A percentile compares a stretch with the other conserved stretches of the same genome.
These are phyloP conservation scores for Serilophus lunatus DNA, from an alignment of 2,113 vertebrate genomes.

Conservation along the genomic window DNA sequence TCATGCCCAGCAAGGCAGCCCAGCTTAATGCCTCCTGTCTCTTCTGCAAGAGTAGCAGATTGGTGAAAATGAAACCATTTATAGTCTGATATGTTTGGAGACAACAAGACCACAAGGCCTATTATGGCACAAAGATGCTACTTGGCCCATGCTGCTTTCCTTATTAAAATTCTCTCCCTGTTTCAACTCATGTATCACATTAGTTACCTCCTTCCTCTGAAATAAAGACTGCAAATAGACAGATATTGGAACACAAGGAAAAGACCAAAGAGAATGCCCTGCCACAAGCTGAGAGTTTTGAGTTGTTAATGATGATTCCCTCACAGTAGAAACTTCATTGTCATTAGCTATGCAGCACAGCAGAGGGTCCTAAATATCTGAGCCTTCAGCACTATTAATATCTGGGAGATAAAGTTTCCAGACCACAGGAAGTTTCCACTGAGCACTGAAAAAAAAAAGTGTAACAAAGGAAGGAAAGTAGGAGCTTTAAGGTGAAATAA, in stretches of 20 bases:
- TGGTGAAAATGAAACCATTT: not conserved
- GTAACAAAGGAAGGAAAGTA: not conserved
- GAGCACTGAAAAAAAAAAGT: not conserved
- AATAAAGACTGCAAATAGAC: not conserved
- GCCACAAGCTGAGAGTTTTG: not conserved
- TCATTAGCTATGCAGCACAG: not conserved
- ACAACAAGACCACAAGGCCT: not conserved
- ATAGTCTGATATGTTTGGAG: not conserved
- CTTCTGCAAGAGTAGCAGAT: not conserved
- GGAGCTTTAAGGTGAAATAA: not conserved
- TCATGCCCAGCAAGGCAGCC: not conserved
- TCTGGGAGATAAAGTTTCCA: not conserved
- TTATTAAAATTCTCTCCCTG: slow-evolving; percentile 5
- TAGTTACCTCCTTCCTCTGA: not conserved
- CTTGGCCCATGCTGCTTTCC: not conserved
- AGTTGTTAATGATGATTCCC: not conserved
- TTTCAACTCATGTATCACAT: not conserved
- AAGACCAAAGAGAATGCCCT: not conserved
- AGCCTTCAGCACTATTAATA: not conserved
- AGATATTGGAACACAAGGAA: not conserved
- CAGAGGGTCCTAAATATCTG: not conserved
- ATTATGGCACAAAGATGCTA: not conserved
- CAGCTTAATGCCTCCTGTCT: not conserved
- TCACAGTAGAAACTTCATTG: not conserved
- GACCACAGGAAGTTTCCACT: not conserved